Evolutionary conservation across 2,888 invertebrate species (phyloP), one percentile per base, ranked within the genome.

Genomic region (Tortrix viridana): DNA sequence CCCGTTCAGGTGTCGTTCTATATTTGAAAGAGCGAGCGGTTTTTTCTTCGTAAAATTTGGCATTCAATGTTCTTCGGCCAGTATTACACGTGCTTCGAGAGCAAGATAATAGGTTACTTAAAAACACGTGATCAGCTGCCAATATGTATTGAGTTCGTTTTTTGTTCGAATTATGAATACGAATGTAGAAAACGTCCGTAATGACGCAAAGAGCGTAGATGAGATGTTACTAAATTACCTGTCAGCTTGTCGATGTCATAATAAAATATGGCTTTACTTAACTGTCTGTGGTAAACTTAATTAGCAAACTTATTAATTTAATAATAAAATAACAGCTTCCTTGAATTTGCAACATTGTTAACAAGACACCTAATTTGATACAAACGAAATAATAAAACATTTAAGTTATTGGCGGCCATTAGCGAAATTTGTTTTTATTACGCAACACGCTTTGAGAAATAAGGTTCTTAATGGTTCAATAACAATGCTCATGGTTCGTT

Each of bases 1-100:
- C 75, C 66, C 68, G 60, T 64, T 70, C 73, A 72, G 71, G 69
- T 72, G 72, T 69, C 47, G 69, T 70, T 72, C 71, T 63, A 63
- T 57, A 63, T 63, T 63, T 63, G 57, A 63, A 63, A 50, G 56
- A 47, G 50, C 48, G 43, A 44, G 44, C 19, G 60, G 26, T 22
- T 16, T 43, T 56, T 60, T 56, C 55, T 65, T 65, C 50, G 55
- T 55, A 47, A 60, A 56, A 38, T 65, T 65, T 65, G 65, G 65
- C 65, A 65, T 55, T 60, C 55, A 50, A 50, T 50, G 16, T 48
- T 43, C 41, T 38, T 55, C 55, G 9, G 55, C 50, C 49, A 60
- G 20, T 55, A 38, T 61, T 56, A 62, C 50, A 50, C 56, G 50
- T 62, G 56, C 50, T 37, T 43, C 32, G 50, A 56, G 41, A 56